Conservation (phyloP, 2,113 vertebrate genomes). For the Raja brachyura region DNA sequence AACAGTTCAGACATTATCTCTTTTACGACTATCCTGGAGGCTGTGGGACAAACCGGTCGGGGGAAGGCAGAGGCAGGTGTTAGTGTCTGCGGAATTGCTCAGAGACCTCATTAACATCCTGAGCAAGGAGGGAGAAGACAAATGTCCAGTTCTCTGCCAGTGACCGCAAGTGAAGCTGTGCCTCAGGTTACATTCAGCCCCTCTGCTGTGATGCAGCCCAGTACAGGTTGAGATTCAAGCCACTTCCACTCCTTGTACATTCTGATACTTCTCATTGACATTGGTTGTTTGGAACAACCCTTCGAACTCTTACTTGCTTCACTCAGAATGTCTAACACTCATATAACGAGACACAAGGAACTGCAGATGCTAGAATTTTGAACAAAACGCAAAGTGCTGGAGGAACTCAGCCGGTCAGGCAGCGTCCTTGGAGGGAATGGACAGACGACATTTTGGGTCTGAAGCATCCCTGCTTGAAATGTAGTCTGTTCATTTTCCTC, state of each 20-base stretch:
- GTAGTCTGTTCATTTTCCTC: too few species aligned
- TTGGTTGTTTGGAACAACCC: too few species aligned
- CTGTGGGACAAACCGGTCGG: not conserved
- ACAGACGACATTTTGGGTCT: too few species aligned
- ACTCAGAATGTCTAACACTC: not conserved
- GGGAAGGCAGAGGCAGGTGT: not conserved
- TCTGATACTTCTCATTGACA: too few species aligned
- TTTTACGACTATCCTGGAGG: not conserved
- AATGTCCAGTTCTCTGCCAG: not conserved
- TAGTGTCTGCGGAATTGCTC: not conserved
- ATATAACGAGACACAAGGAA: not conserved
- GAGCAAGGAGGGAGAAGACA: not conserved
- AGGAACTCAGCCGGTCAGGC: too few species aligned
- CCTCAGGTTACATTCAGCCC: not conserved
- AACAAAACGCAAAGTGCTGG: too few species aligned
- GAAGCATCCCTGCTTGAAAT: too few species aligned
- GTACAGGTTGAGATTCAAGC: not conserved
- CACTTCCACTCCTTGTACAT: too few species aligned
- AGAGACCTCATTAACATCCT: not conserved
- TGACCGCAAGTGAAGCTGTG: not conserved
- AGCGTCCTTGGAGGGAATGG: too few species aligned
- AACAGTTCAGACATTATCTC: not conserved
- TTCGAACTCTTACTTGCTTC: too few species aligned
- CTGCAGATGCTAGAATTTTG: too few species aligned
- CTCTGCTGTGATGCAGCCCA: not conserved